Percentiles rank a stretch among this genome's conserved stretches.
These are phyloP conservation scores for Neogale vison DNA, from an alignment of 2,113 vertebrate species.

Conservation along the genomic window DNA sequence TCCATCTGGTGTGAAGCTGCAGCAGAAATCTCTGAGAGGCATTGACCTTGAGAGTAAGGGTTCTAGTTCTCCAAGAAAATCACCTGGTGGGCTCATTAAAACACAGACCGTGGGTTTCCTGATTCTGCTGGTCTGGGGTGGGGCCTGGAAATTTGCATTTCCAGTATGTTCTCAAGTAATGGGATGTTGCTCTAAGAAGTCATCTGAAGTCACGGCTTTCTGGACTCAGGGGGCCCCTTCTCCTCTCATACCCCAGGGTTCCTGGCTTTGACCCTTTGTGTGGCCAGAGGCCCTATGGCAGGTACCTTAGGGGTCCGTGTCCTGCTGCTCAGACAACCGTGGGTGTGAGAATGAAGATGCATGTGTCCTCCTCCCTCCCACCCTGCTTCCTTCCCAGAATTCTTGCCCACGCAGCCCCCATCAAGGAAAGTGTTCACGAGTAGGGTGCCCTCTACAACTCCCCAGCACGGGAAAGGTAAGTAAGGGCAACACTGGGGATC, in stretches of 20 bases:
- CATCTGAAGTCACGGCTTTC: not conserved
- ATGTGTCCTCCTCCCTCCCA: not conserved
- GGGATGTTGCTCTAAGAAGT: not conserved
- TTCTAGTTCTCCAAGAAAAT: constrained; percentile 19
- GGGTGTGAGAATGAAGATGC: not conserved
- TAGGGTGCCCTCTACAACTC: constrained; percentile 56
- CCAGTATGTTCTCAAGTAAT: not conserved
- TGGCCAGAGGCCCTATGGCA: not conserved
- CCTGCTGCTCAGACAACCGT: not conserved
- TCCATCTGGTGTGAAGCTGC: not conserved
- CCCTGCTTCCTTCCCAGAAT: constrained; percentile 81
- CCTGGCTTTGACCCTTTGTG: not conserved
- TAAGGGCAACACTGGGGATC: not conserved
- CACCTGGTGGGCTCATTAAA: not conserved
- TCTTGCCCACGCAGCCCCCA: constrained; percentile 71
- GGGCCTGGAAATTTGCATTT: not conserved
- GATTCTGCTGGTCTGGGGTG: not conserved
- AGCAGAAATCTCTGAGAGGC: not conserved
- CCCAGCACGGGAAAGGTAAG: constrained; percentile 85
- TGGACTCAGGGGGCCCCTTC: not conserved
- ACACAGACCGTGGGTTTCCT: not conserved
- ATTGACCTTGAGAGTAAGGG: not conserved
- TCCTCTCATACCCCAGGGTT: not conserved
- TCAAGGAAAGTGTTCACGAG: constrained; percentile 77
- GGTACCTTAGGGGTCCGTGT: not conserved